A percentile compares a stretch with the other conserved stretches of the same genome.
Conservation (phyloP, 2,113 vertebrate species). For the Bubo scandiacus region DNA sequence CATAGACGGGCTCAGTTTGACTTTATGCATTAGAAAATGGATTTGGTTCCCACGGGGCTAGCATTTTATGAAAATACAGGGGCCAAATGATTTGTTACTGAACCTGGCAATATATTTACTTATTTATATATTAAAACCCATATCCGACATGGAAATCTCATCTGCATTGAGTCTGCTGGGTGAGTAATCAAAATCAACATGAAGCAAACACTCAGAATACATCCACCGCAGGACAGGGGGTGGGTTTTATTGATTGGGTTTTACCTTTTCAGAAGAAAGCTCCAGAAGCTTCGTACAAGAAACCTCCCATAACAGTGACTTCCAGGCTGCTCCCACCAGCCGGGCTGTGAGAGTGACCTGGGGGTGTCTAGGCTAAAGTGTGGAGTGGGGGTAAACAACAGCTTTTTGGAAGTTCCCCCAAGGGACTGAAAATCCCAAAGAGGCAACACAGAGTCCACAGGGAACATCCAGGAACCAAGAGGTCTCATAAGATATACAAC, state of each 20-base stretch:
- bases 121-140: background rate
- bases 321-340: background rate
- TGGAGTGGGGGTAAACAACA: background rate
- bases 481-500: background rate
- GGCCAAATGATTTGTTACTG: conserved; percentile 17
- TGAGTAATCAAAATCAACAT: background rate
- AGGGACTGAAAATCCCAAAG: background rate
- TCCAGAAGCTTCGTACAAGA: background rate
- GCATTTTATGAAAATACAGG: conserved; percentile 24
- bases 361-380: background rate
- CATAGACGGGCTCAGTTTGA: conserved; percentile 5
- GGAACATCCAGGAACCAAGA: background rate
- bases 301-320: background rate
- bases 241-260: background rate
- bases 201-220: background rate
- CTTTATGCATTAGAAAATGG: conserved; percentile 45
- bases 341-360: background rate
- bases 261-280: background rate
- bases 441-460: rapidly evolving
- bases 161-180: background rate
- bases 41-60: background rate
- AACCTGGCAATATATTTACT: background rate
- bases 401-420: background rate
- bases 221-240: background rate
- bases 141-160: background rate